Base-by-base conservation (phyloP, 1,140 invertebrate species). In the Hermetia illucens region DNA sequence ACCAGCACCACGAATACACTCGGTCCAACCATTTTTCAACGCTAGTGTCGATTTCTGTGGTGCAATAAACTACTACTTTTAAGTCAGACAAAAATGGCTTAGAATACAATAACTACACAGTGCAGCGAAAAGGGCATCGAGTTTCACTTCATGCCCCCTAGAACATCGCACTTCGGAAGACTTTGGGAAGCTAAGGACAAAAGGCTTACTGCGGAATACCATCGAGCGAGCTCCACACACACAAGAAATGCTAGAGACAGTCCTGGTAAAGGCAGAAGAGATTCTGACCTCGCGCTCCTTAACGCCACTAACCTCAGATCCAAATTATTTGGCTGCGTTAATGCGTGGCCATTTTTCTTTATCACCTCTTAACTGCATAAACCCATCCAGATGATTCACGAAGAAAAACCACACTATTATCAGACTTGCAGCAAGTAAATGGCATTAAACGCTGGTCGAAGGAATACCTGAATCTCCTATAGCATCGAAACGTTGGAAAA, bases 101-200 rank as follows among this genome's bases (percentile, higher is more conserved):
- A 15, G 13, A 29, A 6, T 22, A 17, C 6, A 32, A 20, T 8
- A 2, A 36, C 32, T 10, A 20, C 4, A 8, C 12, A n/a, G 18
- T 19, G 3, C 16, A 19, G 4, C 20, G 45, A 17, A 34, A 41
- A 31, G 8, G 21, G 40, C 5, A 47, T 49, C 18, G 15, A 45
- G 10, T 63, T 52, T 47, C 21, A 52, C 19, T 57, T 58, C 24
- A 55, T 50, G 13, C 50, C 52, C 6, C 57, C 61, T 10, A 9
- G 36, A 9, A 49, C 44, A n/a, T 48, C 51, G 0, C 44, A 53
- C 18, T 50, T 54, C 13, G 52, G 51, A 18, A 57, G 54, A 4
- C 42, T 52, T 6, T 60, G 54, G 47, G 53, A 62, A 41, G 38
- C 53, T 29, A 44, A 41, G 43, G 2, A 36, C 43, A 1, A 51